A percentile compares a stretch with the other conserved stretches of the same genome.
phyloP scores from a whole-genome alignment of 1,140 invertebrate species.

The Sycophaga agraensis region DNA sequence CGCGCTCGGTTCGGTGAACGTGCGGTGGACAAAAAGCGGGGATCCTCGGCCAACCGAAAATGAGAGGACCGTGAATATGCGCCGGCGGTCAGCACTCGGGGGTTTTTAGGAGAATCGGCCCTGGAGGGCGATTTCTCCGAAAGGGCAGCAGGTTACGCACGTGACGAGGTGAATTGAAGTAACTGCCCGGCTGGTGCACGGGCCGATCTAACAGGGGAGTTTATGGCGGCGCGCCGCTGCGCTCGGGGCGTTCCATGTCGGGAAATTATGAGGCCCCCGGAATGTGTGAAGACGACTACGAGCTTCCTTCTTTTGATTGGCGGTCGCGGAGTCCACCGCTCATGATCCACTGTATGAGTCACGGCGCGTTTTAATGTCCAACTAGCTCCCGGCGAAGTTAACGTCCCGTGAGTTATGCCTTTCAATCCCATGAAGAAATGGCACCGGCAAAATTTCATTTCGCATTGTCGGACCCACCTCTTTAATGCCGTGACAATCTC shows the following conservation, averaged over 20 bases:
- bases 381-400: constrained; percentile 1
- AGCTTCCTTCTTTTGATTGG: constrained; percentile 11
- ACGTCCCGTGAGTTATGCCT: too few species aligned
- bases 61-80: too few species aligned
- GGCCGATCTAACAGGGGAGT: too few species aligned
- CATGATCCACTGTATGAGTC: too few species aligned
- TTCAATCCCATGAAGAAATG: too few species aligned
- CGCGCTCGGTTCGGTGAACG: too few species aligned
- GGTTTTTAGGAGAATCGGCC: constrained; percentile 8
- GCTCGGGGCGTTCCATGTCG: background rate
- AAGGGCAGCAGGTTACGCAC: constrained; percentile 23
- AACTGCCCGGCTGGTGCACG: constrained; percentile 14
- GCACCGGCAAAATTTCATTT: too few species aligned
- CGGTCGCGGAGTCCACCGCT: background rate
- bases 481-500: too few species aligned
- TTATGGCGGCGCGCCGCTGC: constrained; percentile 1
- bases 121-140: constrained; percentile 27
- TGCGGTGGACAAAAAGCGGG: too few species aligned
- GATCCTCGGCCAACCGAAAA: too few species aligned
- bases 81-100: too few species aligned
- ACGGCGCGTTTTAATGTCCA: constrained; percentile 14
- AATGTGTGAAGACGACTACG: constrained; percentile 25
- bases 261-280: constrained; percentile 14
- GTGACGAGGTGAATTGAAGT: constrained; percentile 23
- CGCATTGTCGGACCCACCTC: too few species aligned